Evolutionary conservation across 2,797 vertebrate species (phyloP).

Genomic region (Xenops minutus): DNA sequence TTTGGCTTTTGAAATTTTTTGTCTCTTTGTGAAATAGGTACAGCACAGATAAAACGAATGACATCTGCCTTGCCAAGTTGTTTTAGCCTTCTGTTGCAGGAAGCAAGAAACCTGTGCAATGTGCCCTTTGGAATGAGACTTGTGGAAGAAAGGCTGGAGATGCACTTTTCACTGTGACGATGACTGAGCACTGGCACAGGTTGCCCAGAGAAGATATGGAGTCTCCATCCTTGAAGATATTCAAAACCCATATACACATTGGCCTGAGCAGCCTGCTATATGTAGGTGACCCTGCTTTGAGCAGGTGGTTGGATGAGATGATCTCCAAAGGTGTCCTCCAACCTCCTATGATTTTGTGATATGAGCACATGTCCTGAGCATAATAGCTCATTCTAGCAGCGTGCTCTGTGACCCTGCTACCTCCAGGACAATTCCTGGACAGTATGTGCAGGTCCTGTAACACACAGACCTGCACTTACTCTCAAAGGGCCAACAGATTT

Average conservation of each 20-base stretch:
- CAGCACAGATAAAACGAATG: background rate
- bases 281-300: background rate
- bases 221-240: background rate
- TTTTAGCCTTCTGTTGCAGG: background rate
- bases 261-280: background rate
- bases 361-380: rapidly evolving
- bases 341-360: background rate
- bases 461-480: background rate
- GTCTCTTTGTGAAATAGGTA: background rate
- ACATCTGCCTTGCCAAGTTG: background rate
- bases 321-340: background rate
- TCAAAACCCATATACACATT: background rate
- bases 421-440: background rate
- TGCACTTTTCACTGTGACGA: background rate
- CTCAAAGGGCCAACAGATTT: rapidly evolving
- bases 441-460: background rate
- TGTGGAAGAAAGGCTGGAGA: background rate
- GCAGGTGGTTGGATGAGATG: background rate
- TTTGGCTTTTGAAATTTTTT: background rate
- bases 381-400: rapidly evolving
- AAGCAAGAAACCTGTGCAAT: background rate
- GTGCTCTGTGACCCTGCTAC: rapidly evolving
- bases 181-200: background rate
- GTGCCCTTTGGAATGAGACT: background rate
- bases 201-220: background rate